Evolutionary conservation across 2,113 vertebrate species (phyloP).

Genomic region (Ammodytes marinus): DNA sequence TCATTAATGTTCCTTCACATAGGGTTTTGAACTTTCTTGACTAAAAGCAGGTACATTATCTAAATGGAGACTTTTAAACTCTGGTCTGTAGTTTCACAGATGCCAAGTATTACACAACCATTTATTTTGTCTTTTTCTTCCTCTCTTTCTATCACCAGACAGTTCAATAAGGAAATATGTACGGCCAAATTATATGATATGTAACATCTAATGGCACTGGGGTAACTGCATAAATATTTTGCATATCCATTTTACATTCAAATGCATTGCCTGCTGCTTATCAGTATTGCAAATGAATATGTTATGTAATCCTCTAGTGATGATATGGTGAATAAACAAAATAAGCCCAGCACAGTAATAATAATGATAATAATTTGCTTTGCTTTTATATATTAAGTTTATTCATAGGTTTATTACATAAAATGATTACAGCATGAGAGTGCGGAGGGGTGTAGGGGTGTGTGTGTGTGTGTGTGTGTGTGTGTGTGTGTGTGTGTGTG

Average conservation of each 20-base stretch:
- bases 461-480: slow-evolving; percentile 3
- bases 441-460: not conserved
- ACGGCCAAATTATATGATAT: not conserved
- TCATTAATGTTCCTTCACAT: not conserved
- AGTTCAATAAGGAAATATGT: not conserved
- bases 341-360: not conserved
- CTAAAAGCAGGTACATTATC: not conserved
- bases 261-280: not conserved
- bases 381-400: too few species aligned
- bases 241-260: slow-evolving; percentile 12
- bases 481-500: not conserved
- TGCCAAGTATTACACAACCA: not conserved
- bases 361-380: not conserved
- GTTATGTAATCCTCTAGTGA: not conserved
- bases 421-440: not conserved
- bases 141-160: not conserved
- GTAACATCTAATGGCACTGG: not conserved
- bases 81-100: not conserved
- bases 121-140: not conserved
- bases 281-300: slow-evolving; percentile 6
- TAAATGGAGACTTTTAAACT: not conserved
- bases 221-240: not conserved
- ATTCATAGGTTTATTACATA: not conserved
- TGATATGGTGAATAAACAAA: not conserved
- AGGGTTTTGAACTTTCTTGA: not conserved